Conservation (phyloP, 2,113 vertebrate species). For the Illadopsis cleaveri region DNA sequence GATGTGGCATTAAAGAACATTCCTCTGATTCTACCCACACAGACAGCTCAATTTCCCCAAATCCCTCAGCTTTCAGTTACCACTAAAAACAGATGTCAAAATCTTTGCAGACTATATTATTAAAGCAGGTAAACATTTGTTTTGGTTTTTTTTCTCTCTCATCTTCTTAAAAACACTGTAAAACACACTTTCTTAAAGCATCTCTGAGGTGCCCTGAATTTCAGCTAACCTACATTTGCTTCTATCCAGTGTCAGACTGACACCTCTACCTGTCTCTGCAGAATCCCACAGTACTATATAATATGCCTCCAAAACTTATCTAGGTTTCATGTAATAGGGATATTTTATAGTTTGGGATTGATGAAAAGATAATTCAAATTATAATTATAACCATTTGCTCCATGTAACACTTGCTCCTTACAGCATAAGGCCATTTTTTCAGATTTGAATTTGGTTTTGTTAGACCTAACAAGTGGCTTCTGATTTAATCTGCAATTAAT, state of each 20-base stretch:
- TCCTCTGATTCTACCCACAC: not conserved
- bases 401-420: not conserved
- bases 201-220: not conserved
- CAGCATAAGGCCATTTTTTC: not conserved
- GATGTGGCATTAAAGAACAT: not conserved
- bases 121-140: not conserved
- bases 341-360: not conserved
- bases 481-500: not conserved
- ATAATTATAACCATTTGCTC: not conserved
- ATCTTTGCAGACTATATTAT: not conserved
- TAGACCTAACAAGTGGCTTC: not conserved
- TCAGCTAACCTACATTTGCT: not conserved
- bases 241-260: not conserved
- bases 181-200: not conserved
- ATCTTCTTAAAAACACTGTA: not conserved
- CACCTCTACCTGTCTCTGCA: not conserved
- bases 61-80: constrained; percentile 6
- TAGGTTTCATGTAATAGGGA: not conserved
- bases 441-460: not conserved
- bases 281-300: not conserved
- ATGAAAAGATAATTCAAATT: not conserved
- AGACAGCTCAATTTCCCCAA: not conserved
- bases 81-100: constrained; percentile 10
- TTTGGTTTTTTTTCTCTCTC: constrained; percentile 22
- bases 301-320: not conserved